A percentile compares a stretch with the other conserved stretches of the same genome.
Conservation (phyloP, 2,888 invertebrate species). For the Linnaemya vulpina region DNA sequence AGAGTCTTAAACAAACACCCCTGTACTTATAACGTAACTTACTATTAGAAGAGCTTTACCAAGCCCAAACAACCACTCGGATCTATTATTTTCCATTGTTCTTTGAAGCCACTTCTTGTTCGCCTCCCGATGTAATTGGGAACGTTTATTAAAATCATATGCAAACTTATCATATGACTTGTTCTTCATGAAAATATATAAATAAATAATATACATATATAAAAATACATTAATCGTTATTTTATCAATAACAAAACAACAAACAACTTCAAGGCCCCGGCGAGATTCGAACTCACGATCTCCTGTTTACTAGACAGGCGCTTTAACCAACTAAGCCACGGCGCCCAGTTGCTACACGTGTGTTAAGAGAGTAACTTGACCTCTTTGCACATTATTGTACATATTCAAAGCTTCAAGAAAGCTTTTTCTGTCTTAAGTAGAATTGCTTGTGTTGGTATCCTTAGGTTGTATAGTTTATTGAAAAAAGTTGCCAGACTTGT, state of each 20-base stretch:
- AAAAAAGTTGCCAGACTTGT: background rate
- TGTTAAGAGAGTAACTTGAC: background rate
- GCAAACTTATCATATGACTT: background rate
- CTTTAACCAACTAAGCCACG: conserved; percentile 83
- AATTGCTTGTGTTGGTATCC: no score
- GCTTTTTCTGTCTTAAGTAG: no score
- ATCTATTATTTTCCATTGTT: conserved; percentile 2
- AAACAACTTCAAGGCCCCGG: conserved; percentile 78
- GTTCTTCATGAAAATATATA: conserved; percentile 5
- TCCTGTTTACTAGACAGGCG: conserved; percentile 83
- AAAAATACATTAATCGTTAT: conserved; percentile 24
- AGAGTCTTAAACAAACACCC: background rate
- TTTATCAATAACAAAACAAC: background rate
- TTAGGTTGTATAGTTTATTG: background rate
- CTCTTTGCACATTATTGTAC: background rate
- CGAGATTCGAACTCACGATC: conserved; percentile 83
- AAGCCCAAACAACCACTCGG: conserved; percentile 62
- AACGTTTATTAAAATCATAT: background rate
- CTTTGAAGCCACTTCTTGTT: background rate
- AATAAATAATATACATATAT: background rate
- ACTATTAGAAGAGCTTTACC: conserved; percentile 70
- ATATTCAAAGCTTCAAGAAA: conserved; percentile 17
- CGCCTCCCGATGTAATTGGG: background rate
- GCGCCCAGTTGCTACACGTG: conserved; percentile 74
- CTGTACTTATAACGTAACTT: conserved; percentile 54